Evolutionary conservation across 2,797 vertebrate genomes (phyloP), one percentile per base, ranked within the genome.

Genomic region (Syngnathus acus): DNA sequence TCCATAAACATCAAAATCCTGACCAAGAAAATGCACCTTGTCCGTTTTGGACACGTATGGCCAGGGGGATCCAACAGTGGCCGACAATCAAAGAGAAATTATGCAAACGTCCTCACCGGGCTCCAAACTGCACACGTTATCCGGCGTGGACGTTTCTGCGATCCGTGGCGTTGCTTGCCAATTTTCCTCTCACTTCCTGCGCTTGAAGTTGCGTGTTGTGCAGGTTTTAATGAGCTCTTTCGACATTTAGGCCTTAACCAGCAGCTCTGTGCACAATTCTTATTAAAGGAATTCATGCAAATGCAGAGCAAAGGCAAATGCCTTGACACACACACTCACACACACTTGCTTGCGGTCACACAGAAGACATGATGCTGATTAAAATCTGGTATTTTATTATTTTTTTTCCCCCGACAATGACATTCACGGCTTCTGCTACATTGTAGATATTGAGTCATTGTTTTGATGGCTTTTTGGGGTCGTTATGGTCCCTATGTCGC

Each of bases 211-310:
- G 77, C 73, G 74, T 82, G 81, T 81, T 86, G 80, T 78, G 74
- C 62, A 69, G 13, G 1, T 84, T 87, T 88, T 88, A 87, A 88
- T 89, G 84, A 88, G 86, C 85, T 86, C 77, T 86, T 81, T 81
- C 72, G 74, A 72, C 72, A 77, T 86, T 81, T 80, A 72, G 74
- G 72, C 72, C 78, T 65, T 71, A 83, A 81, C 81, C 76, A 76
- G 69, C 78, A 74, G 73, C 78, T 86, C 78, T 77, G 65, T 83
- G 79, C 82, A 84, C 83, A 87, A 86, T 86, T 83, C 79, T 84
- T 86, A 79, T 82, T 80, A 79, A 83, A 89, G 81, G 81, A 84
- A 83, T 80, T 81, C 68, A 87, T 87, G 84, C 82, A 86, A 85
- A 88, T 87, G 79, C 50, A 53, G 72, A 78, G 75, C 68, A 83